These are phyloP conservation scores for Aethes cnicana DNA, from an alignment of 2,888 invertebrate genomes.

Conservation along the genomic window DNA sequence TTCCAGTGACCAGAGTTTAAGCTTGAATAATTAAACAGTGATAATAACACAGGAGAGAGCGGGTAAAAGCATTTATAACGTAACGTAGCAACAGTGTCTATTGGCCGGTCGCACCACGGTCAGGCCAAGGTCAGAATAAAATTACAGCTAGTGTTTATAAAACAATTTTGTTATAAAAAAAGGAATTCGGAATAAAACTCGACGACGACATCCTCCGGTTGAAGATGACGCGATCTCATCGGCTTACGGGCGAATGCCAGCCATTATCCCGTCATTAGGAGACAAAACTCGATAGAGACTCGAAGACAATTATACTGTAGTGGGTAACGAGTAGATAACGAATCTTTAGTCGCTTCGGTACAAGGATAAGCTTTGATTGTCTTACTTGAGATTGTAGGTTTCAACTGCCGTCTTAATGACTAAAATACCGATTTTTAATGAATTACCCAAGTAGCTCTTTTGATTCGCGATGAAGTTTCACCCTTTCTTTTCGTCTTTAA, in stretches of 20 bases:
- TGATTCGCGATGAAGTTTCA: no score
- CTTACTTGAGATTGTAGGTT: not conserved
- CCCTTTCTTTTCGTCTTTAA: no score
- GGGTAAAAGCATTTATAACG: conserved; percentile 20
- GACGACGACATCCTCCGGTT: conserved; percentile 16
- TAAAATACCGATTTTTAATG: no score
- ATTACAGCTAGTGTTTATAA: no score
- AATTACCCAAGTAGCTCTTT: no score
- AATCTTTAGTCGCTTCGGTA: conserved; percentile 6
- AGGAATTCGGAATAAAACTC: conserved; percentile 9
- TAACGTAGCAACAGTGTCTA: conserved; percentile 12
- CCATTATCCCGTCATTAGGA: conserved; percentile 41
- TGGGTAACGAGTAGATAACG: conserved; percentile 9
- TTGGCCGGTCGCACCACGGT: conserved; percentile 2
- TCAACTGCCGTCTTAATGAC: no score
- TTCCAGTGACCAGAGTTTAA: conserved; percentile 24
- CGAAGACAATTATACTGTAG: conserved; percentile 21
- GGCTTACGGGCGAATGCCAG: conserved; percentile 40
- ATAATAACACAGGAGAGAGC: conserved; percentile 18
- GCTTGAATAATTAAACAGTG: conserved; percentile 30
- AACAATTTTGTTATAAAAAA: not conserved
- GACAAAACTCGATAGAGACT: conserved; percentile 12
- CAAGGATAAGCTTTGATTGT: not conserved
- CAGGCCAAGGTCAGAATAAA: conserved; percentile 10
- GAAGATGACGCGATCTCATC: conserved; percentile 37